Percentiles rank a stretch among this genome's conserved stretches.
Conservation (phyloP, 92 coral and sea anemone species). For the Muricea muricata region DNA sequence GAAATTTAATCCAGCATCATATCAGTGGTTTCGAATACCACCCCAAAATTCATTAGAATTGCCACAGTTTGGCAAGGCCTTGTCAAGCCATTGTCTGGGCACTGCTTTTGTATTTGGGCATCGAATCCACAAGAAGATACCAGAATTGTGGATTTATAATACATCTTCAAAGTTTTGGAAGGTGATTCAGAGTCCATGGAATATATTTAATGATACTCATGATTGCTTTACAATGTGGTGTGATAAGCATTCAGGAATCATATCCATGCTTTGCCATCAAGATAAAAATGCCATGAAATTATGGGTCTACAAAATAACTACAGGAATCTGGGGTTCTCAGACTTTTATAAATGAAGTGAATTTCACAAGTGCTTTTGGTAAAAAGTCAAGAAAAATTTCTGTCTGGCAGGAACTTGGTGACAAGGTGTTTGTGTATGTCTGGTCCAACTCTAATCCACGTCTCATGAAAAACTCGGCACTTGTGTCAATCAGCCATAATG, state of each 20-base stretch:
- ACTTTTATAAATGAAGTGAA: neutral
- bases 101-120: constrained; percentile 67
- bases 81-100: constrained; percentile 67
- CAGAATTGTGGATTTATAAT: constrained; percentile 70
- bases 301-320: neutral
- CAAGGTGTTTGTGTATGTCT: neutral
- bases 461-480: neutral
- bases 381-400: neutral
- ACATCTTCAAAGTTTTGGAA: constrained; percentile 67
- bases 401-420: constrained; percentile 4
- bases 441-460: neutral
- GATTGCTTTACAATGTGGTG: constrained; percentile 81
- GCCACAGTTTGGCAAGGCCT: constrained; percentile 31
- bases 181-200: constrained; percentile 2
- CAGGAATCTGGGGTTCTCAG: neutral
- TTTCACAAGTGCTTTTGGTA: neutral
- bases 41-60: neutral
- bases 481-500: constrained; percentile 1
- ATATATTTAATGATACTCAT: constrained; percentile 37
- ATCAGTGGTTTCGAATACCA: constrained; percentile 52
- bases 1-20: constrained; percentile 57
- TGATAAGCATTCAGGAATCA: constrained; percentile 29
- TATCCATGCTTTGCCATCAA: constrained; percentile 1
- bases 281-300: neutral
- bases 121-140: constrained; percentile 17